Conservation (phyloP, 2,797 vertebrate species). For the Trachops cirrhosus region DNA sequence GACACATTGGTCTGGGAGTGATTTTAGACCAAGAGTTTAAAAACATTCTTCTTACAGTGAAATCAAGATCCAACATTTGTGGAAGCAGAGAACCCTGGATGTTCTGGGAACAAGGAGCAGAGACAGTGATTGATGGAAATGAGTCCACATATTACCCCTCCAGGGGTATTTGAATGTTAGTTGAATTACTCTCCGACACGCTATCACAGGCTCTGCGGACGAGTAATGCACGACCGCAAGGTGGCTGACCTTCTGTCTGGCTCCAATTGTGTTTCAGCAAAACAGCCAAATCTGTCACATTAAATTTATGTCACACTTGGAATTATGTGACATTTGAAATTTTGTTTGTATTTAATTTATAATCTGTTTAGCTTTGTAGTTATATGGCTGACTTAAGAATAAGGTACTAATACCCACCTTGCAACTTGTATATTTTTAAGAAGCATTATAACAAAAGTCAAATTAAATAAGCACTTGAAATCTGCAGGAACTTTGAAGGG, state of each 20-base stretch:
- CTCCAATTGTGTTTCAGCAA: background rate
- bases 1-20: background rate
- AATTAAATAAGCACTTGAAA: background rate
- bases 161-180: background rate
- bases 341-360: background rate
- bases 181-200: background rate
- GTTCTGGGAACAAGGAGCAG: background rate
- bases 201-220: background rate
- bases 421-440: background rate
- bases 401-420: background rate
- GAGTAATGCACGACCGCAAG: background rate
- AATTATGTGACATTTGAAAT: background rate
- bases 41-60: background rate
- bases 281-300: background rate
- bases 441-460: background rate
- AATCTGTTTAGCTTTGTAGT: background rate
- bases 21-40: background rate
- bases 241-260: background rate
- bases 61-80: background rate
- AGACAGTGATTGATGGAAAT: conserved; percentile 26
- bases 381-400: background rate
- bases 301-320: background rate
- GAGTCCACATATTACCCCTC: background rate
- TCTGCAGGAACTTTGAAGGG: background rate
- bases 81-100: background rate